Evolutionary conservation across 1,140 invertebrate genomes (phyloP), one percentile per base, ranked within the genome.

Genomic region (Heliconius hermathena): DNA sequence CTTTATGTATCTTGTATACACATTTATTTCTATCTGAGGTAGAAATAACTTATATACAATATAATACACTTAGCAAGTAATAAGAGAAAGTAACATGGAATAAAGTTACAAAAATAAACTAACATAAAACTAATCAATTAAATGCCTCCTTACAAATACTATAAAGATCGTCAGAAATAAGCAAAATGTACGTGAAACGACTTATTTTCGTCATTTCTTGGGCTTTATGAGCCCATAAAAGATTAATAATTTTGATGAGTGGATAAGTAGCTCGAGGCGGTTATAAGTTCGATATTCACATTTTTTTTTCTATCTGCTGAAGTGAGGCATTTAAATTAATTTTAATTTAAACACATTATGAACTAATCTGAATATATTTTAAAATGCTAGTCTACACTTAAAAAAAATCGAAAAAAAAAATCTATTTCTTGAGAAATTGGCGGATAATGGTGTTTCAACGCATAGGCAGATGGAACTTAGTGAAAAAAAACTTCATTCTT

Each of bases 91-190:
- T 66, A 66, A 66, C 2, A 52, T 13, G 22, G 11, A 66, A 29
- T 66, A 16, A 66, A 29, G 60, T 66, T 66, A 29, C 60, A 66
- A 16, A 29, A 66, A 26, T 66, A 66, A 66, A 29, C 22, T 66
- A 66, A 66, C 57, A 66, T 66, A 26, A 66, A 66, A 66, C 60
- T 66, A 66, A 66, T 66, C 26, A 66, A 66, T 66, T 66, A 66
- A 66, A 66, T 66, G 60, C 13, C 60, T 66, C 60, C 60, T 66
- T 29, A 66, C 60, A 29, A 66, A 66, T 66, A 66, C 3, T 66
- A 66, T 66, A 29, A 66, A 22, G 9, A 66, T 66, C 60, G 26
- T 66, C 29, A 29, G 60, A 66, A 29, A 29, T 66, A 29, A 66
- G 60, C 60, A 66, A 66, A 66, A 66, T 66, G 60, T 66, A 29